Percentiles rank a stretch among this genome's conserved stretches.
Evolutionary conservation across 2,113 vertebrate species (phyloP).

Genomic region (Periophthalmodon schlosseri): DNA sequence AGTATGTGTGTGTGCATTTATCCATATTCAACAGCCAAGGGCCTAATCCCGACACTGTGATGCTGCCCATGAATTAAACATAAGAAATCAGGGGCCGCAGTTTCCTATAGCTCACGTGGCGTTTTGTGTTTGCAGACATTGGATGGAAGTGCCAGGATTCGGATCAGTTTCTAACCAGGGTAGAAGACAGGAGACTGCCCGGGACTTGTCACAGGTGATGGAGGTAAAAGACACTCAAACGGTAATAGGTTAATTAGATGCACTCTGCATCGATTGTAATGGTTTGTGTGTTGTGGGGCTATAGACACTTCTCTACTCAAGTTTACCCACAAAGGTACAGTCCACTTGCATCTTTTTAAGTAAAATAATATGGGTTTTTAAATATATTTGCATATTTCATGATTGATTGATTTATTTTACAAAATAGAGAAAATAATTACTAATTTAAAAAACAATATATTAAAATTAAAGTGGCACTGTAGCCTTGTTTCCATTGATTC

Average conservation of each 20-base stretch:
- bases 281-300: background rate
- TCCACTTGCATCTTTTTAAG: background rate
- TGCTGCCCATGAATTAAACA: slow-evolving; percentile 53
- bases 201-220: background rate
- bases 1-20: slow-evolving; percentile 1
- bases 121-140: background rate
- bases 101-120: slow-evolving; percentile 14
- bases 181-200: background rate
- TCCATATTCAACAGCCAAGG: slow-evolving; percentile 49
- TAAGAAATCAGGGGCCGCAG: background rate
- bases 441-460: too few species aligned
- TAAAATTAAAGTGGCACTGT: too few species aligned
- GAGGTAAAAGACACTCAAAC: background rate
- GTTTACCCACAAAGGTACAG: background rate
- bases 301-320: slow-evolving; percentile 1
- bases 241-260: slow-evolving; percentile 12
- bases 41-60: slow-evolving; percentile 36
- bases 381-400: too few species aligned
- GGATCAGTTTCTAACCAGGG: background rate
- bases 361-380: background rate
- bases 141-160: background rate
- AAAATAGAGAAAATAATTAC: too few species aligned
- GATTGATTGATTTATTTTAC: too few species aligned
- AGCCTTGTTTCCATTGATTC: too few species aligned
- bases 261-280: background rate